phyloP scores from a whole-genome alignment of 1,140 invertebrate species.

The Dendroctonus valens region DNA sequence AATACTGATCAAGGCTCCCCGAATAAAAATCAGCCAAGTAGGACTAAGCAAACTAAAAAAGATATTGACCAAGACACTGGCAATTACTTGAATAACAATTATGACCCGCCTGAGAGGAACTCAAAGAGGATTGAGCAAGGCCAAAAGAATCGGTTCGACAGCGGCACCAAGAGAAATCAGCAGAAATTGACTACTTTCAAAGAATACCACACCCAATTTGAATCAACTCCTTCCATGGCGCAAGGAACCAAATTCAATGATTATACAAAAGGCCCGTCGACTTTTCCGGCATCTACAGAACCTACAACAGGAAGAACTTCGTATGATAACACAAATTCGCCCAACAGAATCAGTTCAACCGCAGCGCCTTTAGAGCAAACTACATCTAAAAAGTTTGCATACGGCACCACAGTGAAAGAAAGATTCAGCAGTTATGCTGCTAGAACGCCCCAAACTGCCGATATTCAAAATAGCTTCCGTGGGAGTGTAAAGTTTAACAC shows the following conservation, averaged over 20 bases:
- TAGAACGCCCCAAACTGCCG: background rate
- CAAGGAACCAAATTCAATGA: no score
- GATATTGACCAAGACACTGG: slow-evolving; percentile 28
- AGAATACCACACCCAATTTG: slow-evolving; percentile 28
- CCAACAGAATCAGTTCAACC: background rate
- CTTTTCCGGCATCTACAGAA: background rate
- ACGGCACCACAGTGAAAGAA: slow-evolving; percentile 13
- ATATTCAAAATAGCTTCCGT: background rate
- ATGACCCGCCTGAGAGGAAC: slow-evolving; percentile 1
- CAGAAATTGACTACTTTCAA: slow-evolving; percentile 11
- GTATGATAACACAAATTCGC: background rate
- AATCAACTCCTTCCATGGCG: background rate
- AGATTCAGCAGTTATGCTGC: slow-evolving; percentile 13
- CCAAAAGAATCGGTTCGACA: slow-evolving; percentile 7
- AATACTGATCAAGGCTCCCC: background rate
- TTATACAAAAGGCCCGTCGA: no score
- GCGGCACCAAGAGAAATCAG: background rate
- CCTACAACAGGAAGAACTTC: background rate
- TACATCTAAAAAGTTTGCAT: slow-evolving; percentile 7
- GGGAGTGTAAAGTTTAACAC: slow-evolving; percentile 18
- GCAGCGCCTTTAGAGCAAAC: background rate
- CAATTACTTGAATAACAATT: slow-evolving; percentile 15
- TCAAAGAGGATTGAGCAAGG: slow-evolving; percentile 18
- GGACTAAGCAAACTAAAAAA: slow-evolving; percentile 23
- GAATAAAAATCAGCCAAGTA: background rate